Percentiles rank a stretch among this genome's conserved stretches.
Conservation (phyloP, 30 jellyfish, hydroid and myxozoan genomes). For the Hydractinia echinata region DNA sequence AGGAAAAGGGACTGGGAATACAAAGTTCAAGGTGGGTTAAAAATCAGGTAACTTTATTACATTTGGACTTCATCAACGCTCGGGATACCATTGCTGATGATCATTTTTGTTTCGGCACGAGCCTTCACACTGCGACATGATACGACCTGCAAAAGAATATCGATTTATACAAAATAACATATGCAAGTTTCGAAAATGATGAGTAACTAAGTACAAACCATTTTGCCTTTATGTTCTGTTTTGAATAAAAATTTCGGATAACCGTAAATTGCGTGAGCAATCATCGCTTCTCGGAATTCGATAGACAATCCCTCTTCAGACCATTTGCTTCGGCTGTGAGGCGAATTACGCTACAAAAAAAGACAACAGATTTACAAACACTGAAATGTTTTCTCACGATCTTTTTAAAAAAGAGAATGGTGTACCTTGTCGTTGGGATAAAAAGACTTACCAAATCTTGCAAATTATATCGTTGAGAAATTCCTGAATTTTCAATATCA, state of each 20-base stretch:
- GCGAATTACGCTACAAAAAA: constrained; percentile 63
- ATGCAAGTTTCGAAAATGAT: neutral
- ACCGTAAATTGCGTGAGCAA: constrained; percentile 78
- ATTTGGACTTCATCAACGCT: constrained; percentile 19
- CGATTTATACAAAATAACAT: neutral
- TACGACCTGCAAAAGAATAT: constrained; percentile 45
- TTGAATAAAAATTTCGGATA: constrained; percentile 73
- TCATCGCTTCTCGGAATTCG: constrained; percentile 84
- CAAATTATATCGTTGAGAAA: constrained; percentile 28
- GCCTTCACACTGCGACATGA: constrained; percentile 63
- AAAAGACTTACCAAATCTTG: constrained; percentile 65
- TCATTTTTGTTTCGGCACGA: constrained; percentile 59
- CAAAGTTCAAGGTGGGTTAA: too few relatives aligned
- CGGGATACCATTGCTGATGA: constrained; percentile 68
- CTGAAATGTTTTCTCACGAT: neutral
- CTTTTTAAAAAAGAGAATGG: neutral
- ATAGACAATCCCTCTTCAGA: constrained; percentile 84
- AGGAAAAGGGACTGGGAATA: too few relatives aligned
- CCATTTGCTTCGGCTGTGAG: constrained; percentile 70
- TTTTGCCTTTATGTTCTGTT: constrained; percentile 65
- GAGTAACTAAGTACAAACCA: constrained; percentile 33
- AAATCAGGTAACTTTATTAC: neutral
- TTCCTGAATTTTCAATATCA: constrained; percentile 18
- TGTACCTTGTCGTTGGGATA: neutral
- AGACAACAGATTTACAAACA: neutral